These are phyloP conservation scores for Zosterops borbonicus DNA, from an alignment of 2,113 vertebrate genomes.

Conservation along the genomic window DNA sequence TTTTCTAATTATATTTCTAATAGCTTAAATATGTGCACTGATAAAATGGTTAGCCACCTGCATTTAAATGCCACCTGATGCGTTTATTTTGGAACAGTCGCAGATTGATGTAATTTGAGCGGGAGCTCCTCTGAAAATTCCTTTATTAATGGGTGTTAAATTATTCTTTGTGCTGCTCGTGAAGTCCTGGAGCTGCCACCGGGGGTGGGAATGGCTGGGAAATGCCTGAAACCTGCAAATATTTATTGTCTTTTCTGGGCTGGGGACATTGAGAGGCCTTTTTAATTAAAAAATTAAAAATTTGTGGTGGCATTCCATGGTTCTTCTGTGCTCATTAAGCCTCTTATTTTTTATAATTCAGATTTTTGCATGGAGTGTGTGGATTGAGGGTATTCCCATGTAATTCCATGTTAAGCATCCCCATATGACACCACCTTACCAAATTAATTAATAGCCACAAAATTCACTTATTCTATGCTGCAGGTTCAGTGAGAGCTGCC, in stretches of 20 bases:
- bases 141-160: constrained; percentile 68
- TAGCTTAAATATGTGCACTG: constrained; percentile 75
- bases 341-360: neutral
- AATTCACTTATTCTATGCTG: rapidly evolving
- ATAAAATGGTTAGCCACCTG: constrained; percentile 78
- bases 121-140: constrained; percentile 63
- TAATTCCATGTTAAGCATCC: neutral
- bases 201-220: neutral
- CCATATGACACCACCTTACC: neutral
- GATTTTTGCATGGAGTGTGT: neutral
- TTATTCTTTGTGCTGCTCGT: constrained; percentile 49
- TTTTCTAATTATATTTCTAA: constrained; percentile 83
- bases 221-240: neutral
- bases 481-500: neutral
- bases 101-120: constrained; percentile 75
- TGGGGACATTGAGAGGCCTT: neutral
- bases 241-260: neutral
- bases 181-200: neutral
- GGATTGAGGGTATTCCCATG: neutral
- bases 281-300: constrained; percentile 15
- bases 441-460: neutral
- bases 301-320: neutral
- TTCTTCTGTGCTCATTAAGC: neutral
- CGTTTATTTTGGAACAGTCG: constrained; percentile 77
- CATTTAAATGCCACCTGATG: constrained; percentile 81